These are phyloP conservation scores for Apodemus sylvaticus DNA, from an alignment of 2,113 vertebrate species.

Conservation along the genomic window DNA sequence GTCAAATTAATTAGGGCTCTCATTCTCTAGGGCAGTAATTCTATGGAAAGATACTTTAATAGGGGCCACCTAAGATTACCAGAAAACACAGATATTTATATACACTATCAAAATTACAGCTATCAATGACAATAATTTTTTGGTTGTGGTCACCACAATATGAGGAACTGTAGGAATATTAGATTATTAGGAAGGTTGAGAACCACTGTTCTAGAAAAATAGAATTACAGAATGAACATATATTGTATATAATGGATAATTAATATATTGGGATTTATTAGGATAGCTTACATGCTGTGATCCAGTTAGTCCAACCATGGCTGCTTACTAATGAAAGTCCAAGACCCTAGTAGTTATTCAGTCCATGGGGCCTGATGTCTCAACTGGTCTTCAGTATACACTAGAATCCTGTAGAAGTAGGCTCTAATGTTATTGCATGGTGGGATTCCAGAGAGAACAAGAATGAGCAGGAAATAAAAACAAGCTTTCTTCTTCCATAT, in stretches of 20 bases:
- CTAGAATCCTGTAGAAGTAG: not conserved
- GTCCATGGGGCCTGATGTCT: not conserved
- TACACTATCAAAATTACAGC: not conserved
- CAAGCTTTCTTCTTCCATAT: not conserved
- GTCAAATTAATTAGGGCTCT: not conserved
- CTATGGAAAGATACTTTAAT: no score
- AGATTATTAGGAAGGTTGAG: not conserved
- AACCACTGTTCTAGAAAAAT: not conserved
- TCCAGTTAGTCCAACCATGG: not conserved
- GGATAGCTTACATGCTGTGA: not conserved
- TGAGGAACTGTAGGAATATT: not conserved
- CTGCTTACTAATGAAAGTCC: not conserved
- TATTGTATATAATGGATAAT: not conserved
- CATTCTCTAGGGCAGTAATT: not conserved
- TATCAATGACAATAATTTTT: not conserved
- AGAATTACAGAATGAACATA: not conserved
- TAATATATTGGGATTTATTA: not conserved
- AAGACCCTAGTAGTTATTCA: not conserved
- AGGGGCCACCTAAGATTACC: not conserved
- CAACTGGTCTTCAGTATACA: not conserved
- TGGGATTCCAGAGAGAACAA: not conserved
- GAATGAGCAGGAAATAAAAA: not conserved
- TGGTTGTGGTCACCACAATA: not conserved
- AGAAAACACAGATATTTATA: not conserved
- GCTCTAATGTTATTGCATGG: not conserved